Conservation (phyloP, 2,113 vertebrate genomes). For the Salvator merianae region DNA sequence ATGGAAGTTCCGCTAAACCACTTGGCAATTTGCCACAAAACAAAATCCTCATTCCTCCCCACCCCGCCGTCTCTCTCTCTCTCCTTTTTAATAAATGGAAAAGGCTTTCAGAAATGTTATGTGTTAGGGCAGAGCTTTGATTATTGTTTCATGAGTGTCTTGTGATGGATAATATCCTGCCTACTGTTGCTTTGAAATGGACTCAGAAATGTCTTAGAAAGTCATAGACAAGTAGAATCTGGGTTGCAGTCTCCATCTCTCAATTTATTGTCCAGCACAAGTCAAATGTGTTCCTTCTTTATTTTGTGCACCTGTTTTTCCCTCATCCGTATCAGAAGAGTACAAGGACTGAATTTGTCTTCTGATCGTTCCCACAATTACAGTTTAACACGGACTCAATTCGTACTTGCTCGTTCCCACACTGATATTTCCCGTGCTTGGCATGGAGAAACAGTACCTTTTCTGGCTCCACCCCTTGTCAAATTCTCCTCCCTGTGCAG, state of each 20-base stretch:
- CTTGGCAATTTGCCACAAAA: constrained; percentile 50
- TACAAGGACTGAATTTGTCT: too few relatives aligned
- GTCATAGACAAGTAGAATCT: not conserved
- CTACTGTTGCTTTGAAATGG: not conserved
- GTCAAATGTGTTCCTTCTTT: not conserved
- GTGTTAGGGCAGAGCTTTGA: constrained; percentile 13
- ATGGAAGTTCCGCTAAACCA: constrained; percentile 56
- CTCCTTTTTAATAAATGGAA: constrained; percentile 39
- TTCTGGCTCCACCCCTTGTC: too few relatives aligned
- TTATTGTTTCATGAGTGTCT: constrained; percentile 23
- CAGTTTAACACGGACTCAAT: too few relatives aligned
- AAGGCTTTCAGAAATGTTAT: constrained; percentile 47
- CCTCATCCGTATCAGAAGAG: too few relatives aligned
- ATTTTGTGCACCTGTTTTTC: not conserved
- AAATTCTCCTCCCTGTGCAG: too few relatives aligned
- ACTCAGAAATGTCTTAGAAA: not conserved
- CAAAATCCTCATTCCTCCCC: constrained; percentile 16
- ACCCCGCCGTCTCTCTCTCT: not conserved
- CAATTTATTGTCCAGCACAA: constrained; percentile 20
- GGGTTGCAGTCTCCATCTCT: not conserved
- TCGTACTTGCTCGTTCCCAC: too few relatives aligned
- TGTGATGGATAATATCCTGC: not conserved
- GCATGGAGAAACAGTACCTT: too few relatives aligned
- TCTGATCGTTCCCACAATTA: too few relatives aligned
- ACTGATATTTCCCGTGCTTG: too few relatives aligned